A percentile compares a stretch with the other conserved stretches of the same genome.
Conservation (phyloP, 2,113 vertebrate genomes). For the Lipophrys pholis region DNA sequence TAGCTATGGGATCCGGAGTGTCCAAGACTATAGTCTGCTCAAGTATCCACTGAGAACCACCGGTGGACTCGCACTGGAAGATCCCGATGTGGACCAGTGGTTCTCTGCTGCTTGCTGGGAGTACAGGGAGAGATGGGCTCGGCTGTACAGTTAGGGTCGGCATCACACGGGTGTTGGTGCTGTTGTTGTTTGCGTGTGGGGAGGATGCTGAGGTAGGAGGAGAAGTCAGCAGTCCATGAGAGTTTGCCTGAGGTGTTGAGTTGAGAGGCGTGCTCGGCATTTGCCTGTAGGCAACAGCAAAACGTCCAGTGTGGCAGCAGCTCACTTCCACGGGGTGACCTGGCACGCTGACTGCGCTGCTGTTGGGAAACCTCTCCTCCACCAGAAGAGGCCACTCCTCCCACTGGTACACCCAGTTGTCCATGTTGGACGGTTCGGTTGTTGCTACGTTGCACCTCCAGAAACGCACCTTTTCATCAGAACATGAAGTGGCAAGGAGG, state of each 20-base stretch:
- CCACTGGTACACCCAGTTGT: constrained; percentile 86
- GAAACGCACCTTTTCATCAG: constrained; percentile 94
- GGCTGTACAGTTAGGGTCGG: constrained; percentile 41
- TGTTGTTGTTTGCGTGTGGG: constrained; percentile 47
- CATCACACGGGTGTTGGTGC: constrained; percentile 22
- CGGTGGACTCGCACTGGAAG: constrained; percentile 98
- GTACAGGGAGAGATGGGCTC: constrained; percentile 35
- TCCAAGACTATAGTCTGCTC: constrained; percentile 93
- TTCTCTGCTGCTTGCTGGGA: constrained; percentile 71
- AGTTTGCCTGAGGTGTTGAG: constrained; percentile 53
- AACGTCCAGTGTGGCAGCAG: constrained; percentile 94
- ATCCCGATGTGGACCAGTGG: constrained; percentile 88
- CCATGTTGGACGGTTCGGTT: constrained; percentile 53
- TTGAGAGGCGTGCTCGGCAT: constrained; percentile 63
- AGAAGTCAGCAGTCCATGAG: constrained; percentile 33
- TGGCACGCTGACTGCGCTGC: constrained; percentile 87
- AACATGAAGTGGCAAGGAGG: constrained; percentile 95
- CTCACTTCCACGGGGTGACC: constrained; percentile 91
- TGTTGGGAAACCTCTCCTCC: constrained; percentile 88
- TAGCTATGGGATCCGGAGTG: constrained; percentile 72
- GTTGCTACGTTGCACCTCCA: constrained; percentile 88
- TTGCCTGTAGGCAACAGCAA: constrained; percentile 93
- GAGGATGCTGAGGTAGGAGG: constrained; percentile 65
- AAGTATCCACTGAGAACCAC: constrained; percentile 94
- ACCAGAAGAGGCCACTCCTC: constrained; percentile 96